Percentiles rank a stretch among this genome's conserved stretches.
Evolutionary conservation across 2,113 vertebrate species (phyloP).

Genomic region (Pandion haliaetus): DNA sequence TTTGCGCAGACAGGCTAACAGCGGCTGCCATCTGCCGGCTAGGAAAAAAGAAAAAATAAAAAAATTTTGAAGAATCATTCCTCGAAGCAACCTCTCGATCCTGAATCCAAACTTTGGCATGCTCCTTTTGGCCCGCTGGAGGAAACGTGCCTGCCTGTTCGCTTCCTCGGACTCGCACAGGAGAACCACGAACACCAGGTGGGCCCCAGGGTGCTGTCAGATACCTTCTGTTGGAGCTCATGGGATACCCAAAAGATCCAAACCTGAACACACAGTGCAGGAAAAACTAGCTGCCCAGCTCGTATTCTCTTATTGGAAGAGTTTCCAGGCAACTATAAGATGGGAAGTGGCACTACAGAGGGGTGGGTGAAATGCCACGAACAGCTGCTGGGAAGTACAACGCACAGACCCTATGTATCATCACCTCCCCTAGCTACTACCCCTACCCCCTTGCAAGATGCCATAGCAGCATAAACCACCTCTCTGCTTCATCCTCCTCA

Average conservation of each 20-base stretch:
- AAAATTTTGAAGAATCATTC: neutral
- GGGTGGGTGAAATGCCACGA: neutral
- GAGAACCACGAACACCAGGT: rapidly evolving
- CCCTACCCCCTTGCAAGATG: neutral
- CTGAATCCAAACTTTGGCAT: neutral
- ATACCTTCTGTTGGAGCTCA: neutral
- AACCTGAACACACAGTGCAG: neutral
- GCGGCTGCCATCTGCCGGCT: conserved; percentile 38
- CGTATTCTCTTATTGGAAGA: neutral
- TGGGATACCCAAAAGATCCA: neutral
- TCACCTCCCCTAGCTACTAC: neutral
- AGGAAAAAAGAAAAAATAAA: neutral
- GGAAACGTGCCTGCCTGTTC: rapidly evolving
- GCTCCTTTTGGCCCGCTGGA: neutral
- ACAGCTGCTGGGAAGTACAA: neutral
- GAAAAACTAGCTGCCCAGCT: neutral
- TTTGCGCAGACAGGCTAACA: rapidly evolving
- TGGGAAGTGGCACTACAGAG: neutral
- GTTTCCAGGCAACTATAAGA: neutral
- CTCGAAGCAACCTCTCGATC: neutral
- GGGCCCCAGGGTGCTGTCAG: rapidly evolving
- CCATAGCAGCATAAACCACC: neutral
- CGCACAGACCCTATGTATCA: too few relatives aligned
- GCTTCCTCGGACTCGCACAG: rapidly evolving
- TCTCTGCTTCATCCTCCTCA: neutral